Evolutionary conservation across 2,113 vertebrate species (phyloP), one percentile per base, ranked within the genome.

Genomic region (Coregonus clupeaformis): DNA sequence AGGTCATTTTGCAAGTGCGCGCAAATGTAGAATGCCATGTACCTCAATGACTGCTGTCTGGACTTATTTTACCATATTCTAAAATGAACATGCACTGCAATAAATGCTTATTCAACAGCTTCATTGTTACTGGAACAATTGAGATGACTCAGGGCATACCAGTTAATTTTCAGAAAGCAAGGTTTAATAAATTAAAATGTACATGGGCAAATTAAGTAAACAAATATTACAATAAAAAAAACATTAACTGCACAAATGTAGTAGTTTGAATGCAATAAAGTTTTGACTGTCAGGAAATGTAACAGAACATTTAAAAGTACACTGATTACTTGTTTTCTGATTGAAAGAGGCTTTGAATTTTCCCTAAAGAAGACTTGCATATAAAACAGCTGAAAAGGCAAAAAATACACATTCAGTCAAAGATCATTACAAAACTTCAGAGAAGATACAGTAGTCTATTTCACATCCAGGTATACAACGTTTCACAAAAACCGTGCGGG

Each of bases 141-240:
- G 45, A 84, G 42, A 75, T 55, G 63, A 79, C 69, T 72, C 80
- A 69, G 65, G n/a, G 70, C 60, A 69, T 45, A 71, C 68, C 65
- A 63, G 22, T 66, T 62, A 6, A 90, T 88, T 91, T 94, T 89
- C 94, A 93, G 29, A 95, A 92, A 93, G 91, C 86, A 94, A 93
- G 91, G 92, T 97, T 98, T 98, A 98, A 98, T 98, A 98, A 98
- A 97, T 98, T 97, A 99, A 96, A 92, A 88, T 89, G 88, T 89
- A 92, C 96, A 97, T 97, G 96, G 95, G 84, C 91, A 93, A 91
- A 90, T 92, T 92, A 94, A 95, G 92, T 95, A 95, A 92, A 96
- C 96, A 96, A 93, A 82, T 81, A 89, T 92, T 92, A 96, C 92
- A 94, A 91, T 93, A 27, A 92, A 84, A 92, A 84, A 52, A 84